These are phyloP conservation scores for Aquatica leii DNA, from an alignment of 2,888 invertebrate genomes.

Conservation along the genomic window DNA sequence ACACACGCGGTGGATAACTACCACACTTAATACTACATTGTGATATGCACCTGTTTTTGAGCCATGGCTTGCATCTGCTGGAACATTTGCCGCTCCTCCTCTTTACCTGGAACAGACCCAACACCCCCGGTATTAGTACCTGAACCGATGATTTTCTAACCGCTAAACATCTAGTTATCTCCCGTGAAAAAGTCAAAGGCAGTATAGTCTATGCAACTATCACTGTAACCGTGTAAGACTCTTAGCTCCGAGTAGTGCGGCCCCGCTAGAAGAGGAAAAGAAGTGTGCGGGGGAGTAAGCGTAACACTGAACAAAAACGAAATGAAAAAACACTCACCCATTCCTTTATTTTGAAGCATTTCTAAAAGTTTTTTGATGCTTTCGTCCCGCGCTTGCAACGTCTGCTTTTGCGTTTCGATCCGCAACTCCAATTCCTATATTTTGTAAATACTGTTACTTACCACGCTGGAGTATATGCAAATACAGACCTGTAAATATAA, in stretches of 20 bases:
- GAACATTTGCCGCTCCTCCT: constrained; percentile 95
- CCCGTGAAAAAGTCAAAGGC: constrained; percentile 40
- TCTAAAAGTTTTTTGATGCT: constrained; percentile 98
- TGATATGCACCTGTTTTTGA: constrained; percentile 86
- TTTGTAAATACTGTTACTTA: constrained; percentile 20
- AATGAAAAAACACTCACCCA: constrained; percentile 74
- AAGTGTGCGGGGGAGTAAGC: constrained; percentile 37
- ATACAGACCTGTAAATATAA: constrained; percentile 9
- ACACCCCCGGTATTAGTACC: constrained; percentile 56
- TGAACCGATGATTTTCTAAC: constrained; percentile 42
- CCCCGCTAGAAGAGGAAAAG: constrained; percentile 39
- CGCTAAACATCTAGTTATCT: constrained; percentile 44
- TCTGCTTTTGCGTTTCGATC: constrained; percentile 98
- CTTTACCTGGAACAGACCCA: constrained; percentile 82
- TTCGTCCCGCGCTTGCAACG: constrained; percentile 94
- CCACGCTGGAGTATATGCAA: neutral
- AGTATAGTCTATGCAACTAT: constrained; percentile 30
- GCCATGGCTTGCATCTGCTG: constrained; percentile 97
- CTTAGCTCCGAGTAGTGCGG: constrained; percentile 47
- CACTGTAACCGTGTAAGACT: constrained; percentile 54
- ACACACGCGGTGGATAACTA: constrained; percentile 28
- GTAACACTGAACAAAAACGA: constrained; percentile 33
- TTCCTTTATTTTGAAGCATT: constrained; percentile 97
- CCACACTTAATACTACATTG: constrained; percentile 26
- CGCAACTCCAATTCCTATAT: constrained; percentile 92